phyloP scores from a whole-genome alignment of 2,113 vertebrate species.

The Aythya baeri region DNA sequence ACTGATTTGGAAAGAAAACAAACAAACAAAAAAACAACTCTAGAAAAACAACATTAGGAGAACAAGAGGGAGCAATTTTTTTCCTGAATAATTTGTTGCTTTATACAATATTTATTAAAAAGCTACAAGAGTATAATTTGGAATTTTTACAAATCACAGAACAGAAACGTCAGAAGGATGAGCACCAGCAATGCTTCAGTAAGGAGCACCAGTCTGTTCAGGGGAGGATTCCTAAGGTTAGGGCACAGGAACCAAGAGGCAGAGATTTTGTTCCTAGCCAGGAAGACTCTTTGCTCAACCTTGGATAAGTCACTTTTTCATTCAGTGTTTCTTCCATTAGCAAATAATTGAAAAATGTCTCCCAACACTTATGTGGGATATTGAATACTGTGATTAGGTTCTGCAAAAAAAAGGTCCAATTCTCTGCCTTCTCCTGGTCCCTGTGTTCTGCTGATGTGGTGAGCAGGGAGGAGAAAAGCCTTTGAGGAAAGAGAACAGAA shows the following conservation, averaged over 20 bases:
- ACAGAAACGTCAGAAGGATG: not conserved
- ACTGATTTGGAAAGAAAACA: conserved; percentile 20
- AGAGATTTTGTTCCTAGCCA: not conserved
- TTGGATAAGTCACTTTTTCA: not conserved
- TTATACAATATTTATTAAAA: not conserved
- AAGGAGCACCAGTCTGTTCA: not conserved
- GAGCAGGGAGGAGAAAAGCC: not conserved
- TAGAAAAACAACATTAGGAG: not conserved
- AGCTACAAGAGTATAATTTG: not conserved
- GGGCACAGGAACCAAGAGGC: not conserved
- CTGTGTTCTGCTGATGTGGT: not conserved
- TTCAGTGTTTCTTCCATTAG: not conserved
- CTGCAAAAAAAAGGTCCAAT: not conserved
- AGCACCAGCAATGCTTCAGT: not conserved
- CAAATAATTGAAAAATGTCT: not conserved
- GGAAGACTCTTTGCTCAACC: not conserved
- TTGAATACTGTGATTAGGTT: not conserved
- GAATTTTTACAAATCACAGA: not conserved
- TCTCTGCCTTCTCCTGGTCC: not conserved
- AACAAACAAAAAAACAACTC: not conserved
- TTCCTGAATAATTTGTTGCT: not conserved
- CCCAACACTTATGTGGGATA: not conserved
- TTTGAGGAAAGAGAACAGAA: not conserved
- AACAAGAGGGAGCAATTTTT: not conserved
- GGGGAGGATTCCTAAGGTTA: not conserved